A percentile compares a stretch with the other conserved stretches of the same genome.
These are phyloP conservation scores for Eulemur mongoz DNA, from an alignment of 2,797 vertebrate species.

Conservation along the genomic window DNA sequence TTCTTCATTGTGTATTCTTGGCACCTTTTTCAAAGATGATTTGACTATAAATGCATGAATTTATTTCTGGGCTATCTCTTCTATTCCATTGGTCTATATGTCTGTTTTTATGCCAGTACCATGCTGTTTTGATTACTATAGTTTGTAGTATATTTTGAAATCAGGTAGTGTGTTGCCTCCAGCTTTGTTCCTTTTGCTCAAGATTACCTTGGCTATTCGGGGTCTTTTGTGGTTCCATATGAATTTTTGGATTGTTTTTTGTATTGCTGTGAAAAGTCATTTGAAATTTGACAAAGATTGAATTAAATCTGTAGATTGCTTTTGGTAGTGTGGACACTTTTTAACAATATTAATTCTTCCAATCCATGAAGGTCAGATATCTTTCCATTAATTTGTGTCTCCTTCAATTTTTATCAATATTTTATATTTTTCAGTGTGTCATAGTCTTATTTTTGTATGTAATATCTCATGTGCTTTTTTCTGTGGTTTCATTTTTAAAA, in stretches of 20 bases:
- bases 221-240: not conserved
- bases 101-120: not conserved
- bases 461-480: not conserved
- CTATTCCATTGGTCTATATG: not conserved
- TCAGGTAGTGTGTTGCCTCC: not conserved
- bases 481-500: not conserved
- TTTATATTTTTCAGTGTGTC: not conserved
- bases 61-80: not conserved
- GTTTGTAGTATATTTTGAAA: not conserved
- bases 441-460: not conserved
- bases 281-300: too few species aligned
- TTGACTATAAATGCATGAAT: not conserved
- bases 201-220: not conserved
- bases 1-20: not conserved
- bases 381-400: too few species aligned
- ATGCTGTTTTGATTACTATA: not conserved
- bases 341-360: too few species aligned
- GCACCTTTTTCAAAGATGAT: not conserved
- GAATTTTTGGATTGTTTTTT: not conserved
- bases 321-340: too few species aligned
- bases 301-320: too few species aligned
- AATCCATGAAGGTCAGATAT: too few species aligned
- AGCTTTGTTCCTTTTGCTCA: not conserved
- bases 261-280: not conserved
- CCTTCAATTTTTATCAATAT: not conserved